Conservation (phyloP, 2,888 invertebrate genomes). For the Spilosoma lubricipeda region DNA sequence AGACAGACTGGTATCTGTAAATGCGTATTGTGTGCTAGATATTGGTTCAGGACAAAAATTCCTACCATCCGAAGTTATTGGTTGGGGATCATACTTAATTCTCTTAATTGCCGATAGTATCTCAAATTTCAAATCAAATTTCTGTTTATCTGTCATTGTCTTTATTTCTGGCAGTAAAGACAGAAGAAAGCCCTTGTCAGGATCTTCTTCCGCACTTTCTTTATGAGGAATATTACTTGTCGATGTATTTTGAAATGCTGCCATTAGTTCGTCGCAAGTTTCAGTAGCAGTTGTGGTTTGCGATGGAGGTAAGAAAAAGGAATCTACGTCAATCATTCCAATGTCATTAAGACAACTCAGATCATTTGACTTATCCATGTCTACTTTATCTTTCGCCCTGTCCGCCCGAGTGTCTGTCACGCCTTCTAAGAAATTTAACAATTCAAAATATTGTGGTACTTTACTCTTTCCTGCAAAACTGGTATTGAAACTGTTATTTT, state of each 20-base stretch:
- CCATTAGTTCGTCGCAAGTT: neutral
- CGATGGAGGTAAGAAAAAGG: neutral
- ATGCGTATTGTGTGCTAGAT: neutral
- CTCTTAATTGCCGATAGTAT: neutral
- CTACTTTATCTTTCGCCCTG: neutral
- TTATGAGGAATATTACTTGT: neutral
- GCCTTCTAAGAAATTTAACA: neutral
- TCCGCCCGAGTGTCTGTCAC: neutral
- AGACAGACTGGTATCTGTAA: neutral
- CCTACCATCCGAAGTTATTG: neutral
- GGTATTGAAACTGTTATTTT: neutral
- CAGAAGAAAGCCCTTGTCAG: neutral
- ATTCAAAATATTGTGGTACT: neutral
- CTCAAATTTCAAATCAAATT: constrained; percentile 1
- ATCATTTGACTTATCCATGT: constrained; percentile 1
- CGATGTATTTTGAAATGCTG: neutral
- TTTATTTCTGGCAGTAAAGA: constrained; percentile 7
- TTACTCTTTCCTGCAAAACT: neutral
- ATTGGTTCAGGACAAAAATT: constrained; percentile 1
- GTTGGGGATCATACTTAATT: constrained; percentile 4
- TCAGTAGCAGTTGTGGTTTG: neutral
- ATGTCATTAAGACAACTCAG: neutral
- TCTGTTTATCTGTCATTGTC: neutral
- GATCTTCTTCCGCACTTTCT: neutral
- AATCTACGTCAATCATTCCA: neutral